Evolutionary conservation across 2,113 vertebrate species (phyloP).

Genomic region (Panurus biarmicus): DNA sequence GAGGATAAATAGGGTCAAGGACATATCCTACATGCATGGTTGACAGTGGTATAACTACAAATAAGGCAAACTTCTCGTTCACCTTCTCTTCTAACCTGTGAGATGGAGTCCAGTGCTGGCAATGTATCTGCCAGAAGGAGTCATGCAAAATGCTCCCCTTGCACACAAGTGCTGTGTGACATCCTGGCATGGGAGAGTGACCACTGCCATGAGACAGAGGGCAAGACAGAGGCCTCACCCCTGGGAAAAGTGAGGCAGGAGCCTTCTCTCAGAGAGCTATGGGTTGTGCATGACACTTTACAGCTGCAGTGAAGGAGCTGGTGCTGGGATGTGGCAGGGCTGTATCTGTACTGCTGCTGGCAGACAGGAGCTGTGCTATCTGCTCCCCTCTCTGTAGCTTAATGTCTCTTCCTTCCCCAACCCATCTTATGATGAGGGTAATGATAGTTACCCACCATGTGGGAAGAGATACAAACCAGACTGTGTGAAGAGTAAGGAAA

Average conservation of each 20-base stretch:
- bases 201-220: background rate
- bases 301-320: background rate
- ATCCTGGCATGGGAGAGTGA: background rate
- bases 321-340: background rate
- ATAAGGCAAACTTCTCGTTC: background rate
- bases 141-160: background rate
- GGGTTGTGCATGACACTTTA: background rate
- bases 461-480: background rate
- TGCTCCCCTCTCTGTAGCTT: background rate
- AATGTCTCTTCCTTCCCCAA: background rate
- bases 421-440: background rate
- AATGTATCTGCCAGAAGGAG: background rate
- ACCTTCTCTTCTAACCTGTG: background rate
- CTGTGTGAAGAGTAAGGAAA: background rate
- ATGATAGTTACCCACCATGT: background rate
- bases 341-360: accelerated
- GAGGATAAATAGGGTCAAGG: background rate
- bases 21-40: background rate
- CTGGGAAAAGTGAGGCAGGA: background rate
- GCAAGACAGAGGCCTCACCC: background rate
- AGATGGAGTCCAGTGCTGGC: background rate
- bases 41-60: background rate
- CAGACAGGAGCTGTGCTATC: background rate
- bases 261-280: background rate
- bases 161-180: background rate